Evolutionary conservation across 2,113 vertebrate genomes (phyloP).

Genomic region (Synodontis membranacea): DNA sequence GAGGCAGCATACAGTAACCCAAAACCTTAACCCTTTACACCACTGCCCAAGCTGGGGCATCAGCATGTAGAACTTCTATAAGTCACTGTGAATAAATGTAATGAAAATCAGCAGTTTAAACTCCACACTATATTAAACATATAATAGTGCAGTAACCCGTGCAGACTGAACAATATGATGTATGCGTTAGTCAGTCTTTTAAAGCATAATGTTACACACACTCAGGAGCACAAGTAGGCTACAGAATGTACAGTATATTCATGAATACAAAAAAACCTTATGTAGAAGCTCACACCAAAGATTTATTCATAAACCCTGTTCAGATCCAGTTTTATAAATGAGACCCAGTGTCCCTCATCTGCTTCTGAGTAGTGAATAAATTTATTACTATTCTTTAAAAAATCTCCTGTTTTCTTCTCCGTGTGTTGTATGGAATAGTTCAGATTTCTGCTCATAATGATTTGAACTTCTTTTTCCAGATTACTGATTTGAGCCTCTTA

Average conservation of each 20-base stretch:
- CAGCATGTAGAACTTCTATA: too few relatives aligned
- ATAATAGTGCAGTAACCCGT: background rate
- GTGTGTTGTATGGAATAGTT: background rate
- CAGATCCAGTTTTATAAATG: background rate
- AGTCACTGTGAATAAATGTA: background rate
- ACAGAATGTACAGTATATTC: background rate
- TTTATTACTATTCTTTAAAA: background rate
- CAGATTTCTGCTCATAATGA: background rate
- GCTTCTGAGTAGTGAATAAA: background rate
- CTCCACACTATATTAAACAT: background rate
- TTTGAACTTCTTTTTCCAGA: background rate
- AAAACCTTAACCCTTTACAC: too few relatives aligned
- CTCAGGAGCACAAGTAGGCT: too few relatives aligned
- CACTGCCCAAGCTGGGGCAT: too few relatives aligned
- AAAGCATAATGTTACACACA: background rate
- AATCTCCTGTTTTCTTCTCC: background rate
- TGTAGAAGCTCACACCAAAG: background rate
- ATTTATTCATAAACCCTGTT: background rate
- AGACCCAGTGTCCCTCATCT: background rate
- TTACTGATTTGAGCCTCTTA: background rate
- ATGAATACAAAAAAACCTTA: background rate
- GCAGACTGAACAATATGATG: background rate
- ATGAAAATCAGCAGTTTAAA: background rate
- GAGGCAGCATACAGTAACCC: too few relatives aligned
- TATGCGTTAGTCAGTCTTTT: background rate